Evolutionary conservation across 2,797 vertebrate genomes (phyloP).

Genomic region (Natrix natrix): DNA sequence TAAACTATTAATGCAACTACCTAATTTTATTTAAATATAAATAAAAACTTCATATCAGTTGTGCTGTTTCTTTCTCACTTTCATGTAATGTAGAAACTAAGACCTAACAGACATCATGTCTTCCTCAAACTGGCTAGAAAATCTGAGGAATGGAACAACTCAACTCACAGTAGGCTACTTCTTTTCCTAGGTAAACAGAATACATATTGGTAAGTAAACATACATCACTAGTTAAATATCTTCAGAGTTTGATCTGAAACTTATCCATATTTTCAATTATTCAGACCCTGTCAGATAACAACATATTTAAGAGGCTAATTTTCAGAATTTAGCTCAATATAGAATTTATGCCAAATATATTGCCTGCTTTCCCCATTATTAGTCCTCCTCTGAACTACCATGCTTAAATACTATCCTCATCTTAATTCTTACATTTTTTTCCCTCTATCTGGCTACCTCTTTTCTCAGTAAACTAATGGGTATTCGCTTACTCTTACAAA

Average conservation of each 20-base stretch:
- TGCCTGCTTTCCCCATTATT: not conserved
- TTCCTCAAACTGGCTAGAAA: not conserved
- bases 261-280: not conserved
- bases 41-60: not conserved
- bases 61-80: not conserved
- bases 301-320: not conserved
- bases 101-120: not conserved
- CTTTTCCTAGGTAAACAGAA: not conserved
- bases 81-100: not conserved
- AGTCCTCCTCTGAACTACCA: not conserved
- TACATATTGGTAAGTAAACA: not conserved
- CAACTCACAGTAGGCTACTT: not conserved
- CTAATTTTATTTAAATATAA: not conserved
- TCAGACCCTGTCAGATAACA: not conserved
- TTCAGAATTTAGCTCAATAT: no score
- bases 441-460: no score
- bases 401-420: not conserved
- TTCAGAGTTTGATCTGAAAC: not conserved
- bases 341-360: not conserved
- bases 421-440: not conserved
- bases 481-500: not conserved
- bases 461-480: not conserved
- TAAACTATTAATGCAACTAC: not conserved
- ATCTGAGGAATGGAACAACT: not conserved
- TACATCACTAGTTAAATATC: not conserved